Percentiles rank a stretch among this genome's conserved stretches.
Conservation (phyloP, 2,888 invertebrate genomes). For the Plagodis dolabraria region DNA sequence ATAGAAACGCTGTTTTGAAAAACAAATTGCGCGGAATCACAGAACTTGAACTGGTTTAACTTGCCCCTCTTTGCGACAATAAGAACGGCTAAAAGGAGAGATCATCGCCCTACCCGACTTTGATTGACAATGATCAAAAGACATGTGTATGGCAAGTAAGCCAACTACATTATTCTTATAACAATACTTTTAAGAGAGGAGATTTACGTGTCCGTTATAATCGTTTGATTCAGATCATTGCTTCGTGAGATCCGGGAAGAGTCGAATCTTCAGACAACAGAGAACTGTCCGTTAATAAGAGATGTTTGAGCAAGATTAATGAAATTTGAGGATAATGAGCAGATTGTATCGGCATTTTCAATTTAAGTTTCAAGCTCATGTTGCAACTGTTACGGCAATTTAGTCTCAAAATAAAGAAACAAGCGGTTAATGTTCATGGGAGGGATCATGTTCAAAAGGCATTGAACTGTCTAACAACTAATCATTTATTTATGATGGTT, state of each 20-base stretch:
- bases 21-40: slow-evolving; percentile 40
- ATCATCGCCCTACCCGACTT: slow-evolving; percentile 53
- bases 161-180: slow-evolving; percentile 37
- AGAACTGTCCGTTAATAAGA: slow-evolving; percentile 48
- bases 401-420: slow-evolving; percentile 6
- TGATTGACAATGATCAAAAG: slow-evolving; percentile 57
- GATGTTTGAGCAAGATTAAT: slow-evolving; percentile 57
- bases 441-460: slow-evolving; percentile 2
- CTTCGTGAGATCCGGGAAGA: slow-evolving; percentile 61
- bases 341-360: slow-evolving; percentile 38
- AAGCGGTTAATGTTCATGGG: slow-evolving; percentile 3
- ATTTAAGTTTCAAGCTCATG: slow-evolving; percentile 33
- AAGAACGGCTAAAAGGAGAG: slow-evolving; percentile 48
- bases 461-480: neutral
- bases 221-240: slow-evolving; percentile 61
- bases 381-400: slow-evolving; percentile 27
- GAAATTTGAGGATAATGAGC: slow-evolving; percentile 43
- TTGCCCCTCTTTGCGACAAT: slow-evolving; percentile 46
- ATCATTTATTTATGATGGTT: neutral
- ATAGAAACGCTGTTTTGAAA: slow-evolving; percentile 29
- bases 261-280: slow-evolving; percentile 47
- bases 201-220: slow-evolving; percentile 60
- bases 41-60: slow-evolving; percentile 50
- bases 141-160: slow-evolving; percentile 35
- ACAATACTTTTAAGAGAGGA: slow-evolving; percentile 35